A percentile compares a stretch with the other conserved stretches of the same genome.
These are phyloP conservation scores for Agrilus biguttatus DNA, from an alignment of 2,888 invertebrate genomes.

Conservation along the genomic window DNA sequence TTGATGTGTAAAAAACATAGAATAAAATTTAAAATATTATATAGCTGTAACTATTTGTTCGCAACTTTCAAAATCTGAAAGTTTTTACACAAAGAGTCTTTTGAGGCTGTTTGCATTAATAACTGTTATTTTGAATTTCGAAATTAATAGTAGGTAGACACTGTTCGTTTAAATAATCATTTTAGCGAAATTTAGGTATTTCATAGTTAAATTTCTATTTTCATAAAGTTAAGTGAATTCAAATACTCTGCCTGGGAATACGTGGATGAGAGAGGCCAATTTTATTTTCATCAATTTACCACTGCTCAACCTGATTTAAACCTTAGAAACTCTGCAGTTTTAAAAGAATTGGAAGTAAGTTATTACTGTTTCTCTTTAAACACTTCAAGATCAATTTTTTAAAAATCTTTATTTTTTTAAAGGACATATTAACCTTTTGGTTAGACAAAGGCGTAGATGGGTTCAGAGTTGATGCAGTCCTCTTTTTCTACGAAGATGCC, in stretches of 20 bases:
- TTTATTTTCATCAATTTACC: conserved; percentile 65
- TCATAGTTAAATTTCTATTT: neutral
- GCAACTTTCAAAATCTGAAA: too few relatives aligned
- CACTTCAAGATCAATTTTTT: conserved; percentile 38
- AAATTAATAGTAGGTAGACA: too few relatives aligned
- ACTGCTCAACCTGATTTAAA: conserved; percentile 69
- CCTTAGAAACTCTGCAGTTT: conserved; percentile 51
- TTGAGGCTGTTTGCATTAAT: too few relatives aligned
- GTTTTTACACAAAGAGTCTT: too few relatives aligned
- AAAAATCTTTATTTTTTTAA: conserved; percentile 33
- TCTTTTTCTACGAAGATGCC: conserved; percentile 28
- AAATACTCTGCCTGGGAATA: conserved; percentile 18
- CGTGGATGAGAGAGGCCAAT: conserved; percentile 44
- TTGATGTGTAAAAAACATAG: too few relatives aligned
- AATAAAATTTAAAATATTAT: too few relatives aligned
- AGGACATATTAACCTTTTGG: conserved; percentile 64
- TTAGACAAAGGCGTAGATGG: conserved; percentile 71
- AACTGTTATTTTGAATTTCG: too few relatives aligned
- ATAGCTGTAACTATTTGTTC: too few relatives aligned
- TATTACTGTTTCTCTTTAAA: conserved; percentile 32
- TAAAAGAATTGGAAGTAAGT: conserved; percentile 43
- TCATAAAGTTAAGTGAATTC: conserved; percentile 14
- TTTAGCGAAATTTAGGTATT: too few relatives aligned
- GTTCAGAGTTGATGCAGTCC: conserved; percentile 67
- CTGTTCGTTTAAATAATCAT: too few relatives aligned